Evolutionary conservation across 2,113 vertebrate species (phyloP), one percentile per base, ranked within the genome.

Genomic region (Mustela lutreola): DNA sequence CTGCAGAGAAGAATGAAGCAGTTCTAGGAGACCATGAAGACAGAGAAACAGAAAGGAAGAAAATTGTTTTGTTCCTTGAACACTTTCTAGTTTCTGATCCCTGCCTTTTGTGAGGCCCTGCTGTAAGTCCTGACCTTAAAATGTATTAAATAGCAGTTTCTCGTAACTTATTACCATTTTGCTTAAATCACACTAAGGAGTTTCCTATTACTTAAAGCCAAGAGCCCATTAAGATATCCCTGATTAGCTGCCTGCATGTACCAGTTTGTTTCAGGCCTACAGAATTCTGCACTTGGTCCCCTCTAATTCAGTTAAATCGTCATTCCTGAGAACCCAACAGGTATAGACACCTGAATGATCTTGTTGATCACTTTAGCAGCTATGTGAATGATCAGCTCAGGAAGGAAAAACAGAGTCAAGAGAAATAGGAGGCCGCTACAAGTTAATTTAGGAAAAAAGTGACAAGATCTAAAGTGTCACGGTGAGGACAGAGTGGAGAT

Each of bases 1-100:
- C 58, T 94, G 50, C 56, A 85, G 50, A 81, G 65, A 96, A 95
- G 45, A 96, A 85, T 67, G 48, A 96, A 92, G 58, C 16, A 94
- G 31, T 88, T 91, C n/a, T 89, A 4, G 70, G 56, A 96, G 70
- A 58, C 80, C 22, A 80, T 22, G n/a, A 79, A 75, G 67, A 96
- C 28, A 96, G 36, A 90, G 15, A 92, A 95, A 75, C 11, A 71
- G 45, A 71, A 92, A 86, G 28, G 19, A 53, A 16, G 33, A 95
- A 95, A 75, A 39, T 22, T 71, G 42, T 50, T 95, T 60, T 87
- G 89, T 60, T 67, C 65, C 73, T 79, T 89, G 19, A 95, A 75
- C 15, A 86, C 45, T 80, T 83, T 78, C 58, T 33, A 92, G 42
- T 58, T 12, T 19, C 39, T 92, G 45, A 28, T 36, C 82, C 31